Evolutionary conservation across 2,113 vertebrate genomes (phyloP), one percentile per base, ranked within the genome.

Genomic region (Coptodon rendalli): DNA sequence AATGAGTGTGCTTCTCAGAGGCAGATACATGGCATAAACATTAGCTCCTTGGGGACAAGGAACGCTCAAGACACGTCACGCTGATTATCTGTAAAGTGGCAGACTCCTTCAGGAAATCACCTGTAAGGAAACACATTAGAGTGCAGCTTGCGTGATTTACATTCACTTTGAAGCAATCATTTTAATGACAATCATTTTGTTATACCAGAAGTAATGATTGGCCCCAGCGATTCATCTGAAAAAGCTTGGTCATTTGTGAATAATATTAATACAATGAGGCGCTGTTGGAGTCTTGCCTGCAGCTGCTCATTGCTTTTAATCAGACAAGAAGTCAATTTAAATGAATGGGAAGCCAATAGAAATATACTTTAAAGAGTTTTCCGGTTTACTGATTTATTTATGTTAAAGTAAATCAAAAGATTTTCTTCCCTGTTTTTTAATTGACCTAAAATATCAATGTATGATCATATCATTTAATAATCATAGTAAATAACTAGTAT

Each of bases 31-130:
- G 16, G 45, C 81, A n/a, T 71, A 71, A 71, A 84, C 57, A 50
- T 13, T 4, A 17, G 40, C 8, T 90, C 83, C 86, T 90, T 6
- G 2, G 86, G 86, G 78, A 86, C 1, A 48, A 29, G 43, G 24
- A 43, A 36, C 7, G 17, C 76, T 38, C 36, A 56, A 82, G 48
- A 88, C 2, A n/a, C 66, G 81, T 83, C 48, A 29, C 1, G 3
- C 53, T 54, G 59, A 80, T 90, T 87, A 87, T 81, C 86, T 79
- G 86, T 83, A 16, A 53, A 83, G 68, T 29, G 80, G 56, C 50
- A 81, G 45, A 43, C 57, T 43, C 84, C 79, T 89, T 81, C 5
- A 84, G 82, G 84, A 88, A 87, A 81, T 87, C 59, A 89, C 85
- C 85, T 89, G 87, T 83, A 52, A 82, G 73, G 43, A 82, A 83